Conservation (phyloP, 2,797 vertebrate genomes). For the Xyrichtys novacula region DNA sequence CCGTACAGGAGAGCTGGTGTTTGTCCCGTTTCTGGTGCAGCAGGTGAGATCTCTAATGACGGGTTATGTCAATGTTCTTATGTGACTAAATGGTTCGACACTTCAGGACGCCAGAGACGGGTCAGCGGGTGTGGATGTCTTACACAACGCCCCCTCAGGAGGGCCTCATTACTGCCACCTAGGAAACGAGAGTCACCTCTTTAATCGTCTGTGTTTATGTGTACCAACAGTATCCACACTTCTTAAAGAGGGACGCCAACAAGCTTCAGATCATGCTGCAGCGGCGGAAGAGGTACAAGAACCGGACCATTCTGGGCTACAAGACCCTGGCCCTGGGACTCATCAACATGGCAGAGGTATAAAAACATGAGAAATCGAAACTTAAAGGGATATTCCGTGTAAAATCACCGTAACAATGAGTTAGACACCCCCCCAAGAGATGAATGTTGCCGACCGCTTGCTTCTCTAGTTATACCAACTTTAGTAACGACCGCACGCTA, state of each 20-base stretch:
- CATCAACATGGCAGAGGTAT: constrained; percentile 94
- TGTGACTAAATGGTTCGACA: constrained; percentile 38
- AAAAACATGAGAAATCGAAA: rapidly evolving
- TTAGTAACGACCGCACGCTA: no score
- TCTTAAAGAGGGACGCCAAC: constrained; percentile 92
- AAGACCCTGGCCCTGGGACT: constrained; percentile 92
- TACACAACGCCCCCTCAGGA: constrained; percentile 13
- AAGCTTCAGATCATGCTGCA: constrained; percentile 95
- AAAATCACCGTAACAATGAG: no score
- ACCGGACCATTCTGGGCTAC: constrained; percentile 92
- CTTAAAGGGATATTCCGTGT: no score
- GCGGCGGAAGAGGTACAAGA: constrained; percentile 91
- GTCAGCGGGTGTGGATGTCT: constrained; percentile 32
- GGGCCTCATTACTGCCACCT: constrained; percentile 23
- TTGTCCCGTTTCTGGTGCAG: constrained; percentile 44
- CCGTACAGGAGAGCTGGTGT: constrained; percentile 38
- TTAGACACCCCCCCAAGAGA: no score
- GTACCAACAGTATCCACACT: constrained; percentile 88
- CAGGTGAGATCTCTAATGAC: constrained; percentile 46
- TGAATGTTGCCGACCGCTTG: no score
- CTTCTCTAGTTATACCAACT: no score
- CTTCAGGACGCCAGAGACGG: constrained; percentile 14
- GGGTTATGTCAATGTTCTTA: constrained; percentile 47
- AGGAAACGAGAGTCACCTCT: constrained; percentile 14
- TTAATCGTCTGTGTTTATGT: background rate